phyloP scores from a whole-genome alignment of 1,140 invertebrate species.

The Zaprionus capensis region DNA sequence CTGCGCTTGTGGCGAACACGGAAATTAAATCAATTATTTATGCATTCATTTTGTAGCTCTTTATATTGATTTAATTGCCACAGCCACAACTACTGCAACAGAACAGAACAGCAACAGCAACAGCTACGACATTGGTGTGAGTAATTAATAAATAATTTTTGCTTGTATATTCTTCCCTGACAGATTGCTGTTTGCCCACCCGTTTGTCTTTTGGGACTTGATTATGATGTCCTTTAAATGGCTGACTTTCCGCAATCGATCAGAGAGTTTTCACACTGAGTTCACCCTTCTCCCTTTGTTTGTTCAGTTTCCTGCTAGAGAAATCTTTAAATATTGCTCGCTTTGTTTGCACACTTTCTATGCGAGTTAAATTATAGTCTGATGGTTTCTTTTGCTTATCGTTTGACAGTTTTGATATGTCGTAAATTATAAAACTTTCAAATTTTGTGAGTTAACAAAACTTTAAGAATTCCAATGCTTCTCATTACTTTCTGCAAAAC shows the following conservation, averaged over 20 bases:
- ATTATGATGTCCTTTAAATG: constrained; percentile 61
- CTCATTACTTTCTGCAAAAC: no score
- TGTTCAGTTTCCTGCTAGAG: neutral
- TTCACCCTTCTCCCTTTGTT: neutral
- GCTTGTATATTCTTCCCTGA: constrained; percentile 48
- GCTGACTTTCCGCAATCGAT: constrained; percentile 50
- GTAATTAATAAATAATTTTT: constrained; percentile 78
- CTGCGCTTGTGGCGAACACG: constrained; percentile 48
- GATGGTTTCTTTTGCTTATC: neutral
- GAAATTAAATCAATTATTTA: constrained; percentile 77
- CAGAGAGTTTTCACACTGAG: neutral
- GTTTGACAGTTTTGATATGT: neutral
- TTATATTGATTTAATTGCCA: constrained; percentile 70
- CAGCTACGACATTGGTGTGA: constrained; percentile 39
- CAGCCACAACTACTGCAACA: constrained; percentile 9
- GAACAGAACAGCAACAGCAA: neutral
- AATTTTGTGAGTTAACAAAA: no score
- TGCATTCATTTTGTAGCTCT: constrained; percentile 70
- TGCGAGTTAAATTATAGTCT: neutral
- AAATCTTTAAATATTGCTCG: constrained; percentile 3
- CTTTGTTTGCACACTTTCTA: constrained; percentile 4
- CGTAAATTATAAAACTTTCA: neutral
- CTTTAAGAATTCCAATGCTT: no score
- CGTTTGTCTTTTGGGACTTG: constrained; percentile 48
- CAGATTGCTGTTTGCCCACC: constrained; percentile 43